Percentiles rank a stretch among this genome's conserved stretches.
Conservation (phyloP, 2,113 vertebrate genomes). For the Beaufortia kweichowensis region DNA sequence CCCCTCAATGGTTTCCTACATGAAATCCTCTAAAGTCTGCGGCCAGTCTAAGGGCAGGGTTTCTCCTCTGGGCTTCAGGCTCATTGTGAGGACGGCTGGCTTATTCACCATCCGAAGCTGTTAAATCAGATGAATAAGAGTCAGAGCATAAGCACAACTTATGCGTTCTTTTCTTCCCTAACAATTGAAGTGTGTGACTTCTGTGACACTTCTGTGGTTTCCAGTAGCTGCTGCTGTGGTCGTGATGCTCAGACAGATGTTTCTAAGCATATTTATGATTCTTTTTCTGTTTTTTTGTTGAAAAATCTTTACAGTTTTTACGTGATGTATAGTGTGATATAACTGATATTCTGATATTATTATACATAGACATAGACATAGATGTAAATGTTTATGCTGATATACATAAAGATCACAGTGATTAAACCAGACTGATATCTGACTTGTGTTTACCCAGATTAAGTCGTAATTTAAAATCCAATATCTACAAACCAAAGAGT, state of each 20-base stretch:
- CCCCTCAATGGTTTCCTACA: neutral
- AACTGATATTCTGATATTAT: too few species aligned
- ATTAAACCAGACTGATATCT: neutral
- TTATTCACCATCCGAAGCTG: slow-evolving; percentile 3
- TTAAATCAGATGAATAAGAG: slow-evolving; percentile 9
- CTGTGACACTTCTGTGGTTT: neutral
- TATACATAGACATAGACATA: too few species aligned
- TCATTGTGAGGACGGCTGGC: neutral
- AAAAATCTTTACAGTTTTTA: too few species aligned
- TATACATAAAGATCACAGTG: too few species aligned
- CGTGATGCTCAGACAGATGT: too few species aligned
- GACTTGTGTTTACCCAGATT: neutral
- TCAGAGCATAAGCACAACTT: neutral
- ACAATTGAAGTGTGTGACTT: neutral
- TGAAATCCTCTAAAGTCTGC: neutral
- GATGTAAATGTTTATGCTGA: too few species aligned
- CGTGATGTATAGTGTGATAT: too few species aligned
- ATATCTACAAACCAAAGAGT: neutral
- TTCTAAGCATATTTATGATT: too few species aligned
- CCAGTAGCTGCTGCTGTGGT: too few species aligned
- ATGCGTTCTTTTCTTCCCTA: neutral
- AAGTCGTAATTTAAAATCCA: neutral
- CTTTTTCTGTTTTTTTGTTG: too few species aligned
- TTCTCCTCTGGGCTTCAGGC: neutral
- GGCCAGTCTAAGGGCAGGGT: slow-evolving; percentile 13